phyloP scores from a whole-genome alignment of 2,888 invertebrate genomes.

The Drosophila nigritarsus region DNA sequence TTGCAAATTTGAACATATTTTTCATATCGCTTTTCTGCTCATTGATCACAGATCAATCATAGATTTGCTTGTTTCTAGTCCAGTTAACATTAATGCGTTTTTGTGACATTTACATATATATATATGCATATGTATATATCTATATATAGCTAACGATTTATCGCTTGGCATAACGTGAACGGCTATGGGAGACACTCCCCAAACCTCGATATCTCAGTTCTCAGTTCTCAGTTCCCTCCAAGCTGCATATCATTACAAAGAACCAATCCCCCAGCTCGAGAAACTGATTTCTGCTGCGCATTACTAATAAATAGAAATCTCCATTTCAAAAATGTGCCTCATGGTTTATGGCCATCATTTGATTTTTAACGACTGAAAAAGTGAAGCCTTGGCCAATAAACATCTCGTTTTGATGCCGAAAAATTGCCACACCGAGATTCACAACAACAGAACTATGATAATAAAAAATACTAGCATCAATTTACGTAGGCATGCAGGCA shows the following conservation, averaged over 20 bases:
- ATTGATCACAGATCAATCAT: conserved; percentile 41
- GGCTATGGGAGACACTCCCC: conserved; percentile 45
- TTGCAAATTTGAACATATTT: background rate
- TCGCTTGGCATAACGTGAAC: conserved; percentile 31
- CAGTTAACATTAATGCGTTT: conserved; percentile 40
- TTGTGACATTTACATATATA: conserved; percentile 10
- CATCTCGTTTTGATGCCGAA: conserved; percentile 65
- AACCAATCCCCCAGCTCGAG: conserved; percentile 36
- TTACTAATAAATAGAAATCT: conserved; percentile 32
- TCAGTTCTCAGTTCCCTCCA: conserved; percentile 7
- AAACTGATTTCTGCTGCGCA: conserved; percentile 21
- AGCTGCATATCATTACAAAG: conserved; percentile 48
- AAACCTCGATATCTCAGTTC: conserved; percentile 16
- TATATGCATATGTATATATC: background rate
- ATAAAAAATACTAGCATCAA: conserved; percentile 27
- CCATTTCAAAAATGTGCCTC: conserved; percentile 22
- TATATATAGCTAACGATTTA: conserved; percentile 16
- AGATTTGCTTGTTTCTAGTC: conserved; percentile 39
- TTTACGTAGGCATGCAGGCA: conserved; percentile 57
- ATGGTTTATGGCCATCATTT: conserved; percentile 48
- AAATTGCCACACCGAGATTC: conserved; percentile 22
- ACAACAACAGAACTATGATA: conserved; percentile 5
- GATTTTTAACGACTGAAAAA: conserved; percentile 40
- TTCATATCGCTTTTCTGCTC: conserved; percentile 10
- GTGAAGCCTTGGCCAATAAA: conserved; percentile 42